phyloP scores from a whole-genome alignment of 2,797 vertebrate species.

The Micrastur ruficollis region DNA sequence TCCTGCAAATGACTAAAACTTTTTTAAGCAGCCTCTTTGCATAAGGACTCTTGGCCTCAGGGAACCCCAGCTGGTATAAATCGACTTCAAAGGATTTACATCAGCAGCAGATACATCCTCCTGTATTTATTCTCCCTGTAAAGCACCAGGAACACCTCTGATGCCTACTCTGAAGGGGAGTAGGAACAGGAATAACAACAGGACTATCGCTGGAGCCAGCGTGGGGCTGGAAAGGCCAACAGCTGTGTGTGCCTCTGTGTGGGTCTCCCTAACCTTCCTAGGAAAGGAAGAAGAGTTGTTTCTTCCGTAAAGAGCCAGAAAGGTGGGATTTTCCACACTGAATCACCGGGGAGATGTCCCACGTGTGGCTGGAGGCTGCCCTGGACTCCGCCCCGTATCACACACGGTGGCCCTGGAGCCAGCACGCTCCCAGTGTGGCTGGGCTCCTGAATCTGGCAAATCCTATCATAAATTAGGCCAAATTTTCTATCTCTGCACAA shows the following conservation, averaged over 20 bases:
- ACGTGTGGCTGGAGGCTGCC: neutral
- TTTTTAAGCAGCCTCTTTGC: neutral
- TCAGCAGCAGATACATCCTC: neutral
- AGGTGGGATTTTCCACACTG: neutral
- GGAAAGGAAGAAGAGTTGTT: neutral
- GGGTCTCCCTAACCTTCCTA: neutral
- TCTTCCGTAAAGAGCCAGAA: neutral
- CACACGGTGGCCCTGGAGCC: neutral
- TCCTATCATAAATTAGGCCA: fast-evolving
- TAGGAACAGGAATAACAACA: neutral
- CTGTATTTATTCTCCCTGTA: neutral
- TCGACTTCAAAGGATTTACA: constrained; percentile 13
- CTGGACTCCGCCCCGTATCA: fast-evolving
- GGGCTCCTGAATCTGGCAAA: neutral
- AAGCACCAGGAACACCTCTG: neutral
- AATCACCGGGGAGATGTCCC: neutral
- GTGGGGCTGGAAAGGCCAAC: neutral
- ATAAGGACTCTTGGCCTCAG: constrained; percentile 33
- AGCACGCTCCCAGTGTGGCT: fast-evolving
- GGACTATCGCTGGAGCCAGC: fast-evolving
- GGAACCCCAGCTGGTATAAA: constrained; percentile 14
- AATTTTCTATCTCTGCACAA: neutral
- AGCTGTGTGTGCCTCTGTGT: fast-evolving
- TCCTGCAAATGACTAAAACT: neutral
- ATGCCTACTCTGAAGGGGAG: neutral